Evolutionary conservation across 2,888 invertebrate species (phyloP), one percentile per base, ranked within the genome.

Genomic region (Ennomos fuscantarius): DNA sequence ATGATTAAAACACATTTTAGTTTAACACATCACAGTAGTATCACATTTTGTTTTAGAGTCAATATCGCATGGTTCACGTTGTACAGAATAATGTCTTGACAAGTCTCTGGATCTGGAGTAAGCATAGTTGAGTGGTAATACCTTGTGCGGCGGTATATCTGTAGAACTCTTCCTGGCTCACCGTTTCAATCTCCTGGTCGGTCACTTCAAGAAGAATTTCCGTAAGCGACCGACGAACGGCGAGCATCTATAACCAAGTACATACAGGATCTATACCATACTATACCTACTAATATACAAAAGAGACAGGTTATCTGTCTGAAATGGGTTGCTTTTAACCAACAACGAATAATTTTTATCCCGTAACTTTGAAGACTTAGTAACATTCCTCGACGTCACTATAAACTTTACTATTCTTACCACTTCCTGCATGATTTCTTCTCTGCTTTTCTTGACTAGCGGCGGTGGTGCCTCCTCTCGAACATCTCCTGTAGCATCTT

Each of bases 191-290:
- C 93, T 98, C 97, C 86, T 96, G 95, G 86, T 96, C 97, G 24
- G 99, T 99, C 75, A 98, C 98, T 86, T 98, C 97, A 74, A 99
- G 93, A 62, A 99, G 94, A 76, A 99, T 96, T 92, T 98, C 98
- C 33, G 99, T 99, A 89, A 99, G 93, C 70, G 96, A 95, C 63
- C 96, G 94, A 61, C 98, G 95, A 49, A 99, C 97, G 79, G 95
- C 95, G 82, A 96, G 87, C 97, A 98, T 98, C 97, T 97, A 86
- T 42, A 24, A 24, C 24, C 3, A 24, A 6, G 24, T 24, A 24
- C 6, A 6, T 6, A 3, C 24, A 0, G 6, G 24, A 24, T 24
- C 24, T 24, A 24, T 24, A 6, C 24, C 2, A 24, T 6, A 24
- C 5, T 24, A 6, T 24, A 24, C 24, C 24, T 24, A 24, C 24